Evolutionary conservation across 37 sponge, comb jelly and placozoan species (phyloP).

Genomic region (Axinella damicornis): DNA sequence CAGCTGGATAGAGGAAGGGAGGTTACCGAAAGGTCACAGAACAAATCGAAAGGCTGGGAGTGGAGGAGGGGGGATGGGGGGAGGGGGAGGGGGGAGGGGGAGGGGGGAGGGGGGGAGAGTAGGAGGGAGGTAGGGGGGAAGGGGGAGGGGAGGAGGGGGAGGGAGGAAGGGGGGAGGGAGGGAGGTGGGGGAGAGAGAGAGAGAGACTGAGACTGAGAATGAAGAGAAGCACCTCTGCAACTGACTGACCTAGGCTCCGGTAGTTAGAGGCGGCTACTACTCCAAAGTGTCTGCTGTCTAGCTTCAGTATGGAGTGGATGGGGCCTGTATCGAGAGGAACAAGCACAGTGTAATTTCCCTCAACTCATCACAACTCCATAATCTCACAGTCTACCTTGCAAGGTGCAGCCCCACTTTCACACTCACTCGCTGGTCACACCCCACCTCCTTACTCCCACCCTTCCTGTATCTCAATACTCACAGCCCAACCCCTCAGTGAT

Average conservation of each 20-base stretch:
- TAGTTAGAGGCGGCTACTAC: slow-evolving; percentile 70
- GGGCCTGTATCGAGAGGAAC: slow-evolving; percentile 47
- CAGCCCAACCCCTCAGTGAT: too few species aligned
- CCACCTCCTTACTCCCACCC: neutral
- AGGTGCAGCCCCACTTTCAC: neutral
- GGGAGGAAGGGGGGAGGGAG: neutral
- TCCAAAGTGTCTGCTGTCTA: slow-evolving; percentile 67
- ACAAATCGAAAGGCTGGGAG: too few species aligned
- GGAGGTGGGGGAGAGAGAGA: neutral
- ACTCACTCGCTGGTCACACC: neutral
- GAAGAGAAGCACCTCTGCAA: neutral
- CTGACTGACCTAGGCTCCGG: slow-evolving; percentile 39
- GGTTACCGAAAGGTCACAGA: neutral
- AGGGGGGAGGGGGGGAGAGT: too few species aligned
- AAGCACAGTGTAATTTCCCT: too few species aligned
- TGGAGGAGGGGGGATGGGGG: too few species aligned
- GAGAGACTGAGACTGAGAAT: neutral
- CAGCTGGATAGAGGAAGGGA: slow-evolving; percentile 18
- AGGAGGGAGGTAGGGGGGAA: too few species aligned
- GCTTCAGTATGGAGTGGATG: slow-evolving; percentile 56
- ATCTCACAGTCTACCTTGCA: neutral
- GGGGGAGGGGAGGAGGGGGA: too few species aligned
- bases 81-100: too few species aligned
- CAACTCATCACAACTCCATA: too few species aligned
- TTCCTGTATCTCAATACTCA: neutral